A percentile compares a stretch with the other conserved stretches of the same genome.
phyloP scores from a whole-genome alignment of 1,140 invertebrate species.

The Saccostrea cuccullata region DNA sequence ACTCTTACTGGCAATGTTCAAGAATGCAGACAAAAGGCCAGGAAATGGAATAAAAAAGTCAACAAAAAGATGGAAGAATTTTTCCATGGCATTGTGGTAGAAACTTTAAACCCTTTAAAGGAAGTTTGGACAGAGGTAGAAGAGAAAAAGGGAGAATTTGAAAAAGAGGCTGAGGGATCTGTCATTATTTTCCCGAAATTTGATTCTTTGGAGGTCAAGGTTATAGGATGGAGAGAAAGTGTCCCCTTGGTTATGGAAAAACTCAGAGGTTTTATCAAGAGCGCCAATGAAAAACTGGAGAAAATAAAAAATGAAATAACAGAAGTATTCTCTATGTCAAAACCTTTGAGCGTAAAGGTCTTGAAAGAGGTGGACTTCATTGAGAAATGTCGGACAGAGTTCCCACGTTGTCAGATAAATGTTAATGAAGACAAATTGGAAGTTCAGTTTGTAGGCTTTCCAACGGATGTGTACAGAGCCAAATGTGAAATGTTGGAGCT shows the following conservation, averaged over 20 bases:
- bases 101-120: slow-evolving; percentile 22
- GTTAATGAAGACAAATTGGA: slow-evolving; percentile 43
- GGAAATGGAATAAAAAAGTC: slow-evolving; percentile 44
- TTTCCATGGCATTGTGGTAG: slow-evolving; percentile 34
- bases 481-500: slow-evolving; percentile 39
- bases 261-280: slow-evolving; percentile 37
- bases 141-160: background rate
- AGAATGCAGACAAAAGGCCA: slow-evolving; percentile 40
- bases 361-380: slow-evolving; percentile 39
- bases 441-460: slow-evolving; percentile 40
- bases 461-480: slow-evolving; percentile 1
- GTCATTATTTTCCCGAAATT: slow-evolving; percentile 30
- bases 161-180: slow-evolving; percentile 35
- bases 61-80: slow-evolving; percentile 32
- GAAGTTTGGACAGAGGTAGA: slow-evolving; percentile 46
- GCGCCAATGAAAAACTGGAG: slow-evolving; percentile 28
- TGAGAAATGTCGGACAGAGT: slow-evolving; percentile 17
- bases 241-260: background rate
- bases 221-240: slow-evolving; percentile 32
- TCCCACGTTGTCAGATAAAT: slow-evolving; percentile 33
- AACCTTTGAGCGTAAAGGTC: slow-evolving; percentile 44
- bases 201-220: slow-evolving; percentile 16
- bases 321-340: slow-evolving; percentile 21
- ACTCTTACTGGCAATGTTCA: slow-evolving; percentile 18
- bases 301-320: slow-evolving; percentile 42